These are phyloP conservation scores for Lepidurus packardi DNA, from an alignment of 1,140 invertebrate genomes.

Conservation along the genomic window DNA sequence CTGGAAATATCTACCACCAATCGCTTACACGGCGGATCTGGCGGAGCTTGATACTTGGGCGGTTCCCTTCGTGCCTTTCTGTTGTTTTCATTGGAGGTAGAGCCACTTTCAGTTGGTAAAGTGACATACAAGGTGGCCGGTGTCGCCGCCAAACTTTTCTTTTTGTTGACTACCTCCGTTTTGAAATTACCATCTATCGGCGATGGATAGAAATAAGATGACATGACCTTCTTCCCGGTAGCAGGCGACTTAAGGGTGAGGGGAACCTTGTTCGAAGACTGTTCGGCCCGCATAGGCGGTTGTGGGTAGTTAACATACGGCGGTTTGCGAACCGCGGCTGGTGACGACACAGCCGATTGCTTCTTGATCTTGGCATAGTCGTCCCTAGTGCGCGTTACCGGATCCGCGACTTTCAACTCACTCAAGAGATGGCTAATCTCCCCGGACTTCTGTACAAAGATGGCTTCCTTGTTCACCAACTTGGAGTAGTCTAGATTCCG, in stretches of 20 bases:
- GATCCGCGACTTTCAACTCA: constrained; percentile 8
- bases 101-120: not conserved
- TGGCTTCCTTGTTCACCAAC: constrained; percentile 27
- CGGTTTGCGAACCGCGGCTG: not conserved
- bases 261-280: not conserved
- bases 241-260: not conserved
- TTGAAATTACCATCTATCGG: not conserved
- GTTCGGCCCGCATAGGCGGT: not conserved
- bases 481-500: not conserved
- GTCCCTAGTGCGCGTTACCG: constrained; percentile 18
- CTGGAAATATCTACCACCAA: not conserved
- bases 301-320: constrained; percentile 26
- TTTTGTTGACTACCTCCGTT: not conserved
- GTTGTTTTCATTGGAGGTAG: not conserved
- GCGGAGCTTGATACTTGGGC: constrained; percentile 31
- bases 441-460: constrained; percentile 33
- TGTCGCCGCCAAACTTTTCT: not conserved
- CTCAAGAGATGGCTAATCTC: constrained; percentile 32
- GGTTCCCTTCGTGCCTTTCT: not conserved
- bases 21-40: constrained; percentile 28
- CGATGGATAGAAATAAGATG: constrained; percentile 24
- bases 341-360: not conserved
- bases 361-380: constrained; percentile 29
- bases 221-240: constrained; percentile 13
- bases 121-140: not conserved